phyloP scores from a whole-genome alignment of 2,113 vertebrate genomes.

The Notarius quadriscutis region DNA sequence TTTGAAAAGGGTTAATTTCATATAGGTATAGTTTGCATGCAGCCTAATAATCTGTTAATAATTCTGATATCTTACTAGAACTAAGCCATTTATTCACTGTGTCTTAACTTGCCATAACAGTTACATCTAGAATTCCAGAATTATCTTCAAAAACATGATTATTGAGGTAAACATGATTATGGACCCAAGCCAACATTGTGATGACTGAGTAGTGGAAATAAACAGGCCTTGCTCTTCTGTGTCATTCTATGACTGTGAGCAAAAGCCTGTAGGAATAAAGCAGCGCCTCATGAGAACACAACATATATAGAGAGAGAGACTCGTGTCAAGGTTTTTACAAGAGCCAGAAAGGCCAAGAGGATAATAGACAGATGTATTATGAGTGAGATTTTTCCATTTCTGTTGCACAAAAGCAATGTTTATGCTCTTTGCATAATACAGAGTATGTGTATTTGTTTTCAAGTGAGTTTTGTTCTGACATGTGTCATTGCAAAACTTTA shows the following conservation, averaged over 20 bases:
- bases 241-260: not conserved
- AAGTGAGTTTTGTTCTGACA: not conserved
- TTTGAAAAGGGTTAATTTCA: too few species aligned
- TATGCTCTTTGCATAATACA: not conserved
- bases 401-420: not conserved
- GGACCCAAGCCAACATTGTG: not conserved
- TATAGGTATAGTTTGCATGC: too few species aligned
- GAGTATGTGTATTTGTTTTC: not conserved
- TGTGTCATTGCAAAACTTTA: not conserved
- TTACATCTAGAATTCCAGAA: too few species aligned
- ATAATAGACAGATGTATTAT: not conserved
- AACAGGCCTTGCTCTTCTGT: not conserved
- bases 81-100: not conserved
- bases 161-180: not conserved
- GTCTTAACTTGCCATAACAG: not conserved
- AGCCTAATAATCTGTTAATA: not conserved
- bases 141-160: not conserved
- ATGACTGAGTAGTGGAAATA: not conserved
- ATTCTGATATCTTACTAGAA: not conserved
- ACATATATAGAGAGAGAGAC: not conserved
- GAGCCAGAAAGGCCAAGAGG: not conserved
- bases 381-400: not conserved
- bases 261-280: not conserved
- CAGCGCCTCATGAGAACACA: not conserved
- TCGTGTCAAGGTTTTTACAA: not conserved